Conservation (phyloP, 2,888 invertebrate species). For the Euzophera pinguis region DNA sequence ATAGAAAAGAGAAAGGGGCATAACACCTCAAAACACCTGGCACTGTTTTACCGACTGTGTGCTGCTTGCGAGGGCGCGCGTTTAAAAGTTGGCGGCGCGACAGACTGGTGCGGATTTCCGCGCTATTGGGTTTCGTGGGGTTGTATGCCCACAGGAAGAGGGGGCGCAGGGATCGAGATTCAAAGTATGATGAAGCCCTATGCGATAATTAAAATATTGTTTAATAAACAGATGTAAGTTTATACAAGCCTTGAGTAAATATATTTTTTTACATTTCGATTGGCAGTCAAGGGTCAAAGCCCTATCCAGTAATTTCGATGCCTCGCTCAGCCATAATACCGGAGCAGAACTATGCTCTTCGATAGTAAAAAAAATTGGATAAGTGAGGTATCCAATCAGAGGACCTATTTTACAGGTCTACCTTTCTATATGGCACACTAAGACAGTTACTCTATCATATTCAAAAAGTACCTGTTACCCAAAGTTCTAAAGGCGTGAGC, state of each 20-base stretch:
- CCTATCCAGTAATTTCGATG: too few species aligned
- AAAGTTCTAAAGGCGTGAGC: too few species aligned
- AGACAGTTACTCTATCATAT: too few species aligned
- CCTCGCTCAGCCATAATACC: too few species aligned
- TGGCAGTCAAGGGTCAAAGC: too few species aligned
- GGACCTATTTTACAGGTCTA: too few species aligned
- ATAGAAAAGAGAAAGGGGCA: constrained; percentile 54
- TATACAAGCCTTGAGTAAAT: not conserved
- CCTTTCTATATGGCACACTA: too few species aligned
- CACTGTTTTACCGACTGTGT: constrained; percentile 45
- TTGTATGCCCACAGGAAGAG: constrained; percentile 42
- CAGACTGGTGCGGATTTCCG: constrained; percentile 55
- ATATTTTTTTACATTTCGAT: too few species aligned
- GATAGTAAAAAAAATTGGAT: too few species aligned
- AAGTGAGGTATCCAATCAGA: too few species aligned
- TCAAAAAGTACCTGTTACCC: too few species aligned
- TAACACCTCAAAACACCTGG: constrained; percentile 55
- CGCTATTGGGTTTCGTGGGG: constrained; percentile 52
- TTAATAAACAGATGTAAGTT: not conserved
- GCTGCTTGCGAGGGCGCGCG: constrained; percentile 42
- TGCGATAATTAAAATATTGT: constrained; percentile 12
- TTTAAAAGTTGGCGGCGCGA: constrained; percentile 38
- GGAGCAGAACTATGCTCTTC: too few species aligned
- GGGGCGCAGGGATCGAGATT: constrained; percentile 19
- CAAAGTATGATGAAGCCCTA: constrained; percentile 24